Percentiles rank a stretch among this genome's conserved stretches.
Conservation (phyloP, 2,888 invertebrate species). For the Dryadula phaetusa region DNA sequence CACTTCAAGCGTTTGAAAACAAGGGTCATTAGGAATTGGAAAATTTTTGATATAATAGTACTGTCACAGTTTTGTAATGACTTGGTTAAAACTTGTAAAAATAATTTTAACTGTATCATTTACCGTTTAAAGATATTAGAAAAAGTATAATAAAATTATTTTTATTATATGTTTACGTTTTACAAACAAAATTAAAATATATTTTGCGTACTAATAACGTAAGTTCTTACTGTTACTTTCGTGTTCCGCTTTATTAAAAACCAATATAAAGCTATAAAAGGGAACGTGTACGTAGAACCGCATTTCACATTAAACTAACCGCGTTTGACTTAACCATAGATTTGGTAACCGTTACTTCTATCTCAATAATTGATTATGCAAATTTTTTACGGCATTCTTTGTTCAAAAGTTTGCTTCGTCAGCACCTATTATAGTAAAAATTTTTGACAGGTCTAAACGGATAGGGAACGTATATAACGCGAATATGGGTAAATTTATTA, state of each 20-base stretch:
- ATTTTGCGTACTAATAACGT: not conserved
- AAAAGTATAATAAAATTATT: not conserved
- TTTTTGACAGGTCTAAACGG: too few species aligned
- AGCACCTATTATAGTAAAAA: not conserved
- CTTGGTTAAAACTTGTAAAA: not conserved
- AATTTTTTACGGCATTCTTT: conserved; percentile 31
- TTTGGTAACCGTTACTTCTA: conserved; percentile 40
- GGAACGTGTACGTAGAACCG: conserved; percentile 33
- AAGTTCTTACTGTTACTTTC: conserved; percentile 3
- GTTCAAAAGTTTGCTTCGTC: not conserved
- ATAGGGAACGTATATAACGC: not conserved
- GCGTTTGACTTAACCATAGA: conserved; percentile 23
- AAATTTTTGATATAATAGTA: not conserved
- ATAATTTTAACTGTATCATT: not conserved
- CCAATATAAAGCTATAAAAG: conserved; percentile 11
- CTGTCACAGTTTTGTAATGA: not conserved
- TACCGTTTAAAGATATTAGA: not conserved
- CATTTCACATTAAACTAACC: conserved; percentile 36
- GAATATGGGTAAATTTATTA: not conserved
- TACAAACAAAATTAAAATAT: not conserved
- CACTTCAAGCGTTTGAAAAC: not conserved
- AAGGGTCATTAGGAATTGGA: conserved; percentile 11
- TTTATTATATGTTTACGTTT: not conserved
- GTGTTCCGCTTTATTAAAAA: not conserved
- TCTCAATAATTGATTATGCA: conserved; percentile 37